These are phyloP conservation scores for Ramphastos sulfuratus DNA, from an alignment of 2,113 vertebrate genomes.

Conservation along the genomic window DNA sequence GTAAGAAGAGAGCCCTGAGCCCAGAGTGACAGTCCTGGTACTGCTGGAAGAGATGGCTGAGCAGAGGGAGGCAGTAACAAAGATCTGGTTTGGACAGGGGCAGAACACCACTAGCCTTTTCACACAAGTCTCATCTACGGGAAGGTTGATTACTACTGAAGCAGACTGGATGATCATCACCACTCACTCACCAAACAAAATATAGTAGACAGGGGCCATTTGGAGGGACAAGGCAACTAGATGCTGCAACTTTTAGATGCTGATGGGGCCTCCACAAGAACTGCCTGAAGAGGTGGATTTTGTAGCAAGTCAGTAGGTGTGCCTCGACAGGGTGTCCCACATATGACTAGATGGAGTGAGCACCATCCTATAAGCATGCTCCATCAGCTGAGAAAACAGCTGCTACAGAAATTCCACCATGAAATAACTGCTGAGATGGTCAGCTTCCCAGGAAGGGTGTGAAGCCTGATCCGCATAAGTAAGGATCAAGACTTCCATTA, in stretches of 20 bases:
- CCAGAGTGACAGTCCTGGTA: background rate
- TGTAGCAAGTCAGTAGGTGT: background rate
- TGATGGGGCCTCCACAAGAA: no score
- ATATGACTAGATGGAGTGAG: background rate
- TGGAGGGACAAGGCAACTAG: background rate
- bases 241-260: background rate
- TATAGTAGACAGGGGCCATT: background rate
- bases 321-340: background rate
- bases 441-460: background rate
- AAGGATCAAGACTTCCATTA: background rate
- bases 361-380: background rate
- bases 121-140: background rate
- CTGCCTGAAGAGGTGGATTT: background rate
- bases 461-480: background rate
- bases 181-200: background rate
- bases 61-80: background rate
- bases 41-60: background rate
- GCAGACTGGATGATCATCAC: background rate
- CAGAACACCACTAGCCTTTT: background rate
- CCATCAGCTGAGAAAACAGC: background rate
- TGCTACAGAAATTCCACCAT: background rate
- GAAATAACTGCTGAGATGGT: background rate
- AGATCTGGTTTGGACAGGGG: background rate
- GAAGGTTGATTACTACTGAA: background rate
- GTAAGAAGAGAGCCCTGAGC: background rate